Evolutionary conservation across 2,113 vertebrate genomes (phyloP), one percentile per base, ranked within the genome.

Genomic region (Malurus melanocephalus): DNA sequence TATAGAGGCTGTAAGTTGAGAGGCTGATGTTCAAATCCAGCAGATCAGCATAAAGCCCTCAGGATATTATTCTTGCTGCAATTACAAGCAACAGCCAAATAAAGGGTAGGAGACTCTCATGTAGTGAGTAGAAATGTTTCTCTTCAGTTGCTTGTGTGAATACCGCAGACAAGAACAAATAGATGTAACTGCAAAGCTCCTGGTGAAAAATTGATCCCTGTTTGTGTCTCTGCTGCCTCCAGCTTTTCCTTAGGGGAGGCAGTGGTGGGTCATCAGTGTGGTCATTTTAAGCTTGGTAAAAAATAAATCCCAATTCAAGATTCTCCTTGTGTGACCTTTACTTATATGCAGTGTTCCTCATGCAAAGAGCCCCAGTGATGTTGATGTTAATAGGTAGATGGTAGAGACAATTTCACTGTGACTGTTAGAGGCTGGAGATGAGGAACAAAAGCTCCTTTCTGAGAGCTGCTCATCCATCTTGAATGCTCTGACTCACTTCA

Each of bases 381-480:
- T 28, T 48, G 49, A 71, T 91, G 62, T 75, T 94, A 69, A 90
- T 89, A 95, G 81, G 80, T 82, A 96, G 82, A 61, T 72, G 80
- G 78, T 35, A 43, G 81, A 73, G 76, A 68, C 10, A 12, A 48
- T 74, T 56, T 49, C 73, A 11, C 20, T 81, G 60, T 83, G 80
- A 28, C 87, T 81, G 76, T 42, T 65, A 28, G 71, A 73, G 65
- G 6, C 90, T 62, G 49, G 62, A 90, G 69, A 49, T 2, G 2
- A 73, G 67, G 77, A 92, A 93, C 91, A 96, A 96, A 96, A 92
- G 68, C 75, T 79, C 51, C 65, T 92, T 91, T 76, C 53, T 85
- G 65, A 56, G 42, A 38, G 55, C 84, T 73, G 53, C 85, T 86
- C 83, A 64, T 88, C 86, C 80, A 76, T 82, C 48, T 61, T 10